phyloP scores from a whole-genome alignment of 2,113 vertebrate species.

The Ranitomeya variabilis region DNA sequence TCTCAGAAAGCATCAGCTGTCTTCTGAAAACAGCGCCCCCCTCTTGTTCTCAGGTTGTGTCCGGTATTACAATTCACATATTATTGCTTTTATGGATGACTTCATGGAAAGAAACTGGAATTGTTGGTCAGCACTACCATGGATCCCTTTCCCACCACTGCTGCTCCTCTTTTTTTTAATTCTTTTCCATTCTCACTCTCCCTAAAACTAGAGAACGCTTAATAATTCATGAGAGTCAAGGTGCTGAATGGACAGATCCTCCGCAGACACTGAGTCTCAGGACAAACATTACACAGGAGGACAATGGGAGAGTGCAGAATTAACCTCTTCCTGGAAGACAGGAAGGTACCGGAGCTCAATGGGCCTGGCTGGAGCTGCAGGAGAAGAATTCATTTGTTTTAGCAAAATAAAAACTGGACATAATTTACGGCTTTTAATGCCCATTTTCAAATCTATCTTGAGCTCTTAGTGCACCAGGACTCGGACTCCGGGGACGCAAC shows the following conservation, averaged over 20 bases:
- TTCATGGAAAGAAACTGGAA: not conserved
- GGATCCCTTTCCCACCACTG: not conserved
- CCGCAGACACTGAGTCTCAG: constrained; percentile 41
- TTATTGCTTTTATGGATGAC: not conserved
- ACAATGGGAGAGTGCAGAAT: not conserved
- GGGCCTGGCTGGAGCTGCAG: not conserved
- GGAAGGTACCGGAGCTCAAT: not conserved
- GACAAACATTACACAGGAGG: constrained; percentile 37
- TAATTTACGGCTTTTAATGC: not conserved
- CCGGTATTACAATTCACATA: not conserved
- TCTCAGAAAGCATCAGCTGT: not conserved
- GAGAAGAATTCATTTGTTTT: not conserved
- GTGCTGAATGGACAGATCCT: constrained; percentile 46
- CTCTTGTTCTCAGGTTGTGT: not conserved
- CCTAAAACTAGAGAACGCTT: not conserved
- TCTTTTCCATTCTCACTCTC: not conserved
- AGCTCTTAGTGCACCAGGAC: not conserved
- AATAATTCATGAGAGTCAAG: constrained; percentile 34
- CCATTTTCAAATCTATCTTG: not conserved
- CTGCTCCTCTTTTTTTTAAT: not conserved
- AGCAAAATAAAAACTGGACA: not conserved
- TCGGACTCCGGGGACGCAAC: not conserved
- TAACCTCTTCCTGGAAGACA: not conserved
- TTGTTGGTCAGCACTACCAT: not conserved
- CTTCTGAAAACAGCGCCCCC: not conserved